Conservation (phyloP, 2,113 vertebrate species). For the Circaetus gallicus region DNA sequence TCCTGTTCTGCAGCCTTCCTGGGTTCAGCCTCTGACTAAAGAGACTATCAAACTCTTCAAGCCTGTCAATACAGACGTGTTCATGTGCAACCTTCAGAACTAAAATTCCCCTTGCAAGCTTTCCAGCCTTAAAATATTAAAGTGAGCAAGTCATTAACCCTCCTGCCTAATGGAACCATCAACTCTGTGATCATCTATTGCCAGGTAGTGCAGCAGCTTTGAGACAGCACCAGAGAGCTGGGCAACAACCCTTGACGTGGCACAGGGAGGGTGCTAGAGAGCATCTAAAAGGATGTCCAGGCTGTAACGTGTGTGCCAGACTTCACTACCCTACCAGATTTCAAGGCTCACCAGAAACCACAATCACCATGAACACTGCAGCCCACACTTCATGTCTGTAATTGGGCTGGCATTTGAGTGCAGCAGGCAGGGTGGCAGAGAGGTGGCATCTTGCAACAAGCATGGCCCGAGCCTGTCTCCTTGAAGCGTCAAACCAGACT, state of each 20-base stretch:
- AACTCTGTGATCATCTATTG: background rate
- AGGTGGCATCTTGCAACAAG: background rate
- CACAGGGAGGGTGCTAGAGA: background rate
- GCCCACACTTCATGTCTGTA: background rate
- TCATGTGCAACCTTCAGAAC: background rate
- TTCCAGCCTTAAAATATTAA: background rate
- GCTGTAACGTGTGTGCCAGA: background rate
- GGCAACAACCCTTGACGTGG: background rate
- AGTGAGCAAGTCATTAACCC: background rate
- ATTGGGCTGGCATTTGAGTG: fast-evolving
- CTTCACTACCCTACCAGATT: background rate
- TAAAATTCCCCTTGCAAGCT: background rate
- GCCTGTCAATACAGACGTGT: background rate
- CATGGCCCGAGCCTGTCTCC: background rate
- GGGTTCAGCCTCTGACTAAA: background rate
- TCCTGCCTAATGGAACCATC: background rate
- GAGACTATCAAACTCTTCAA: background rate
- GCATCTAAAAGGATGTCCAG: background rate
- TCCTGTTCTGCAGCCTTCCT: background rate
- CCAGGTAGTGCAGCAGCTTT: background rate
- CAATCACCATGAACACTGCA: fast-evolving
- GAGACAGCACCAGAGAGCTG: background rate
- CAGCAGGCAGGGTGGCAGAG: background rate
- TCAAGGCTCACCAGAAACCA: background rate
- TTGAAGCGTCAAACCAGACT: background rate